Evolutionary conservation across 1,140 invertebrate genomes (phyloP), one percentile per base, ranked within the genome.

Genomic region (Aphidius ervi): DNA sequence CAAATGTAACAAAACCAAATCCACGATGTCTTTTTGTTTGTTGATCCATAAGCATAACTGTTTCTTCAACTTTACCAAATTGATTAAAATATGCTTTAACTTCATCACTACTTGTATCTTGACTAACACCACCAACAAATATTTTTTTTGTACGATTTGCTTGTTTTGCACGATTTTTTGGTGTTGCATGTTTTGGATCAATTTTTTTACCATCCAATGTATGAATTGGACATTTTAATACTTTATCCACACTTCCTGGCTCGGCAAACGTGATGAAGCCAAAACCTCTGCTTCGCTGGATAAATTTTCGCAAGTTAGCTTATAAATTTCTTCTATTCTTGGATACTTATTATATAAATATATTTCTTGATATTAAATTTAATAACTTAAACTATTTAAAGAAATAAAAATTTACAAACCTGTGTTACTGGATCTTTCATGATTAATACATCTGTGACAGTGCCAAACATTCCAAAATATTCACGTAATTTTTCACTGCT

Each of bases 401-500:
- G 16, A 16, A 16, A 16, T 16, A 16, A 31, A 31, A 3, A 31
- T 31, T 3, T 31, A 78, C 77, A 80, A 82, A 94, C 93, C 90
- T 94, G 92, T 63, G 92, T 94, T 10, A 94, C 88, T 4, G 92
- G 92, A 82, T 95, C 92, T 83, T 94, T 95, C 92, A 94, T 94
- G 69, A 95, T 94, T 53, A 94, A 86, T 49, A 94, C 92, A 74
- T 95, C 92, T n/a, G 91, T 91, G 61, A 95, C 92, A 5, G 88
- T 88, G 56, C 93, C 93, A 69, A 94, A 95, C 87, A 93, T 93
- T 56, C 89, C 88, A 70, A 95, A 95, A 74, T 95, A 94, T 66
- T 94, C 91, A 67, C 90, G 83, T 6, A 95, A 83, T 74, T 94
- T 94, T 74, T 95, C 92, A 43, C 90, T 90, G 67, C 90, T 92